phyloP scores from a whole-genome alignment of 2,113 vertebrate genomes.

The Nicator chloris region DNA sequence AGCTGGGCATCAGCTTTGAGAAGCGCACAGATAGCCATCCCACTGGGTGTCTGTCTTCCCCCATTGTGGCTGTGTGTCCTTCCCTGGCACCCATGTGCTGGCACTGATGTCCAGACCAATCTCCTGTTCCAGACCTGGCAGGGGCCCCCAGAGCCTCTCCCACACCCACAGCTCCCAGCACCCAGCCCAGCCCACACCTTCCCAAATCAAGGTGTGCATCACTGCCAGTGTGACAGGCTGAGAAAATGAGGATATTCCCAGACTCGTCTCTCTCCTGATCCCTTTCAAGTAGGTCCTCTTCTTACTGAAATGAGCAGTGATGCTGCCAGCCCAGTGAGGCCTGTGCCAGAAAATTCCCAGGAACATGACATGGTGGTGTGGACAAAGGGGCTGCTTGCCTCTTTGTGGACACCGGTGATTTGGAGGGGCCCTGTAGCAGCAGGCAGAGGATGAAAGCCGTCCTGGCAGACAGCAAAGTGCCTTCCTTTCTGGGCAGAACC shows the following conservation, averaged over 20 bases:
- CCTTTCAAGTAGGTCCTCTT: not conserved
- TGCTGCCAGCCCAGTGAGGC: not conserved
- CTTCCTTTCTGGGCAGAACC: not conserved
- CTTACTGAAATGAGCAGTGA: not conserved
- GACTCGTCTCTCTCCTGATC: not conserved
- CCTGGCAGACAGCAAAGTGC: not conserved
- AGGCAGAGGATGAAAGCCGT: not conserved
- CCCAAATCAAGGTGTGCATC: not conserved
- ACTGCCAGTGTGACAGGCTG: not conserved
- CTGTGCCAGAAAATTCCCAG: not conserved
- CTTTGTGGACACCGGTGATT: rapidly evolving
- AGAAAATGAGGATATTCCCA: not conserved
- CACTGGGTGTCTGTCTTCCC: not conserved
- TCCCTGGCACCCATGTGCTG: not conserved
- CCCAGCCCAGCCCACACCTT: not conserved
- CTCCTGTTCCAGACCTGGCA: not conserved
- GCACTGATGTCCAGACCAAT: not conserved
- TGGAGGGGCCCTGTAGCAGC: not conserved
- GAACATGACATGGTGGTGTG: not conserved
- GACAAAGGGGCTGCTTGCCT: not conserved
- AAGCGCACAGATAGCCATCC: not conserved
- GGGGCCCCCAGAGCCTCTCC: not conserved
- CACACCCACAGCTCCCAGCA: not conserved
- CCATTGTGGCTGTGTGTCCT: not conserved
- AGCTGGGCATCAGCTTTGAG: not conserved